Evolutionary conservation across 2,888 invertebrate genomes (phyloP).

Genomic region (Harpalus rufipes): DNA sequence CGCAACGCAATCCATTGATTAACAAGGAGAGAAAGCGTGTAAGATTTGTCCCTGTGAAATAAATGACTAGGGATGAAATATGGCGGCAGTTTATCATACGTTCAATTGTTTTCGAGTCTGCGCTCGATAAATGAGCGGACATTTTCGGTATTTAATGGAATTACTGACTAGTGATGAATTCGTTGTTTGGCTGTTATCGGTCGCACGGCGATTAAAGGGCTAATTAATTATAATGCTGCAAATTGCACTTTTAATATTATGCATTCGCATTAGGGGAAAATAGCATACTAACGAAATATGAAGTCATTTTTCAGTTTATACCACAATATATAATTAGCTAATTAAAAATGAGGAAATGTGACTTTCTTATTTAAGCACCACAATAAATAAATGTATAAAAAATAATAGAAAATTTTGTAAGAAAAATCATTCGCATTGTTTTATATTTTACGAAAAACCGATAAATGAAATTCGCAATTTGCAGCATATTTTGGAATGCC

Average conservation of each 20-base stretch:
- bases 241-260: constrained; percentile 35
- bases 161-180: constrained; percentile 25
- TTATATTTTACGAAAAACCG: no score
- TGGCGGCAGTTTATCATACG: constrained; percentile 43
- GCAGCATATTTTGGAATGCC: no score
- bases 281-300: background rate
- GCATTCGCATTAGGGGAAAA: background rate
- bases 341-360: background rate
- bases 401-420: no score
- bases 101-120: constrained; percentile 44
- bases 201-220: background rate
- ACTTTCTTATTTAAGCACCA: no score
- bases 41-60: constrained; percentile 37
- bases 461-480: no score
- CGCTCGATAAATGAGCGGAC: constrained; percentile 38
- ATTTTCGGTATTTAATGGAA: constrained; percentile 33
- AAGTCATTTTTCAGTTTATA: background rate
- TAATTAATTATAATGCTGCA: constrained; percentile 15
- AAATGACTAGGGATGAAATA: constrained; percentile 41
- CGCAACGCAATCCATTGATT: constrained; percentile 39
- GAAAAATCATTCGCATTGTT: no score
- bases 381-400: no score
- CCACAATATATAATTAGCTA: background rate
- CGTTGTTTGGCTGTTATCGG: constrained; percentile 19
- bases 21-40: constrained; percentile 20